These are phyloP conservation scores for Sweltsa coloradensis DNA, from an alignment of 1,140 invertebrate genomes.

Conservation along the genomic window DNA sequence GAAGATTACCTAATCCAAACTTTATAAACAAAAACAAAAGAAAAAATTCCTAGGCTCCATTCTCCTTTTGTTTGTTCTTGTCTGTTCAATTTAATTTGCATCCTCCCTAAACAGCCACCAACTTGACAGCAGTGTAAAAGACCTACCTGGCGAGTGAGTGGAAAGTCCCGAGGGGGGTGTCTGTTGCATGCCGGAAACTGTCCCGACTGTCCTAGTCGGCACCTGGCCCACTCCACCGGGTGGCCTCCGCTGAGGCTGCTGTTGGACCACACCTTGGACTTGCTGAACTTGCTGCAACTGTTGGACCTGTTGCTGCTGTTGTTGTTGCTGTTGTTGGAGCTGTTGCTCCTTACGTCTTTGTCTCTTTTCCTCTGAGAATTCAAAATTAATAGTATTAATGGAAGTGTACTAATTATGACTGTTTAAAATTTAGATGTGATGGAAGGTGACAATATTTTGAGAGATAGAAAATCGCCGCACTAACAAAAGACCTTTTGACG, in stretches of 20 bases:
- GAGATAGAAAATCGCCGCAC: too few relatives aligned
- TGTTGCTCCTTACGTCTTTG: slow-evolving; percentile 78
- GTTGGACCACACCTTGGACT: slow-evolving; percentile 27
- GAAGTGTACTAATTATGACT: too few relatives aligned
- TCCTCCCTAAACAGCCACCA: neutral
- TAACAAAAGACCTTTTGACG: too few relatives aligned
- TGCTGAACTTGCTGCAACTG: slow-evolving; percentile 26
- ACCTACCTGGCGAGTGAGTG: slow-evolving; percentile 11
- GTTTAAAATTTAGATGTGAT: too few relatives aligned
- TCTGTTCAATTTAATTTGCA: too few relatives aligned
- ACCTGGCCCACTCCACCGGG: slow-evolving; percentile 16
- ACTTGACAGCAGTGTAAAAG: too few relatives aligned
- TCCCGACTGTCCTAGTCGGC: slow-evolving; percentile 14
- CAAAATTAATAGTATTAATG: too few relatives aligned
- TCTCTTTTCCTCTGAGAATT: slow-evolving; percentile 57
- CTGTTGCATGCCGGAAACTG: slow-evolving; percentile 9
- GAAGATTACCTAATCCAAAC: too few relatives aligned
- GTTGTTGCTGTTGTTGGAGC: slow-evolving; percentile 38
- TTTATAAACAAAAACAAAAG: too few relatives aligned
- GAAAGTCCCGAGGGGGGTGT: slow-evolving; percentile 3
- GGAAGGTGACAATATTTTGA: too few relatives aligned
- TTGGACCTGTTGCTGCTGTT: slow-evolving; percentile 36
- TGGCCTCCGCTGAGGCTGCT: slow-evolving; percentile 29
- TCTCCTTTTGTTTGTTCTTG: too few relatives aligned
- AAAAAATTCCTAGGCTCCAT: too few relatives aligned